Conservation (phyloP, 2,888 invertebrate species). For the Blastobasis adustella region DNA sequence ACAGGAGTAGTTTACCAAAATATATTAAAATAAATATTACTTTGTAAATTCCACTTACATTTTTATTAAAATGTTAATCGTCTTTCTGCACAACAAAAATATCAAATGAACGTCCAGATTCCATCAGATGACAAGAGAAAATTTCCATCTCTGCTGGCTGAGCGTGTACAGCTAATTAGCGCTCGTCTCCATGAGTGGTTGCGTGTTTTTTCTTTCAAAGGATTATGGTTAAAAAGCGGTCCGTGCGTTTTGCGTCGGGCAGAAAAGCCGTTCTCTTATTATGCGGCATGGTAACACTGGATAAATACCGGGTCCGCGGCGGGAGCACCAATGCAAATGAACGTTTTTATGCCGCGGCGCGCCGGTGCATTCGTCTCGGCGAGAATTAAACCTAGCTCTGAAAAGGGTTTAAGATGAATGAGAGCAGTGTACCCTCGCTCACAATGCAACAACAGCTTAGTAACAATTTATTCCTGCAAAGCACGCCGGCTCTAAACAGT, state of each 20-base stretch:
- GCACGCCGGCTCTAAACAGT: conserved; percentile 45
- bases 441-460: conserved; percentile 64
- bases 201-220: conserved; percentile 36
- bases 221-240: conserved; percentile 44
- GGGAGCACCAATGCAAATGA: conserved; percentile 62
- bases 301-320: conserved; percentile 51
- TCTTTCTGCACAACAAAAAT: no score
- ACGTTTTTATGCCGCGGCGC: conserved; percentile 49
- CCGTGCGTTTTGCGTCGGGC: conserved; percentile 36
- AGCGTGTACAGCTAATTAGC: conserved; percentile 8
- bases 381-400: conserved; percentile 59
- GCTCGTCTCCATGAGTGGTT: conserved; percentile 20
- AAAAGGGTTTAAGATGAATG: conserved; percentile 70
- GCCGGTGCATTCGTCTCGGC: conserved; percentile 46
- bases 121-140: conserved; percentile 10
- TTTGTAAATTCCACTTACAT: no score
- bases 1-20: no score
- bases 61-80: no score
- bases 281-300: conserved; percentile 55
- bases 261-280: conserved; percentile 56
- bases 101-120: no score
- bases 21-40: no score
- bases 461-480: conserved; percentile 59
- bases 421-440: conserved; percentile 37
- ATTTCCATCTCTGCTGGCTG: conserved; percentile 4